Evolutionary conservation across 2,888 invertebrate genomes (phyloP).

Genomic region (Amblyteles armatorius): DNA sequence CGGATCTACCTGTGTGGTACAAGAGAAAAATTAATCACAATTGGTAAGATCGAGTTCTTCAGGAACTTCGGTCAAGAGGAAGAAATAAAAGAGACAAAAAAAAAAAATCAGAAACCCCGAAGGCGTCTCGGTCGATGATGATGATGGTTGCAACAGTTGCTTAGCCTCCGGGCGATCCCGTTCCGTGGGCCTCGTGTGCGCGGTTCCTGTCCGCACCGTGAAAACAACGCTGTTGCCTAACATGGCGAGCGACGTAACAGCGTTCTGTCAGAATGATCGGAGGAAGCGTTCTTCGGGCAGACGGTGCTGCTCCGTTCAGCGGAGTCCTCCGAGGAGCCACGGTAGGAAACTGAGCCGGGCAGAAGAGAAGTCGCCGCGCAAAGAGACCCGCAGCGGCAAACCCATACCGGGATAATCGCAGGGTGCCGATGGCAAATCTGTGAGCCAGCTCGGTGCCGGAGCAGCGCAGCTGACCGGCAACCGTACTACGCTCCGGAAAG

Average conservation of each 20-base stretch:
- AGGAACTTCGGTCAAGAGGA: not conserved
- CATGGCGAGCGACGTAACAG: constrained; percentile 54
- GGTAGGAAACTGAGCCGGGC: not conserved
- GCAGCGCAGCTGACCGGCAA: constrained; percentile 57
- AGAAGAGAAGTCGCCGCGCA: constrained; percentile 20
- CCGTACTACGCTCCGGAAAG: constrained; percentile 61
- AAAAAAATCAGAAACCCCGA: not conserved
- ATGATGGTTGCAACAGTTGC: constrained; percentile 17
- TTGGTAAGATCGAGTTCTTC: not conserved
- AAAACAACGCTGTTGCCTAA: constrained; percentile 65
- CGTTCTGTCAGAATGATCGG: constrained; percentile 4
- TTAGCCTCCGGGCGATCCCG: constrained; percentile 37
- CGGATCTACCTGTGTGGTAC: not conserved
- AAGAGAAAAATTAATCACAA: not conserved
- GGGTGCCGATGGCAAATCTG: constrained; percentile 56
- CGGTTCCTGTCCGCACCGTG: constrained; percentile 56
- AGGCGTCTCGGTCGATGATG: constrained; percentile 10
- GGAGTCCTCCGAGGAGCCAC: not conserved
- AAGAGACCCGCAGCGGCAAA: constrained; percentile 36
- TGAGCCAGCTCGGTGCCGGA: constrained; percentile 33
- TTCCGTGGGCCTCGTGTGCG: constrained; percentile 51
- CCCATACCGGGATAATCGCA: constrained; percentile 63
- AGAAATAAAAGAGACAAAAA: not conserved
- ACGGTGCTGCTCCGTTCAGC: not conserved
- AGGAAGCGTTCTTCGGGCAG: constrained; percentile 8